A percentile compares a stretch with the other conserved stretches of the same genome.
Evolutionary conservation across 2,797 vertebrate genomes (phyloP).

Genomic region (Tachyglossus aculeatus): DNA sequence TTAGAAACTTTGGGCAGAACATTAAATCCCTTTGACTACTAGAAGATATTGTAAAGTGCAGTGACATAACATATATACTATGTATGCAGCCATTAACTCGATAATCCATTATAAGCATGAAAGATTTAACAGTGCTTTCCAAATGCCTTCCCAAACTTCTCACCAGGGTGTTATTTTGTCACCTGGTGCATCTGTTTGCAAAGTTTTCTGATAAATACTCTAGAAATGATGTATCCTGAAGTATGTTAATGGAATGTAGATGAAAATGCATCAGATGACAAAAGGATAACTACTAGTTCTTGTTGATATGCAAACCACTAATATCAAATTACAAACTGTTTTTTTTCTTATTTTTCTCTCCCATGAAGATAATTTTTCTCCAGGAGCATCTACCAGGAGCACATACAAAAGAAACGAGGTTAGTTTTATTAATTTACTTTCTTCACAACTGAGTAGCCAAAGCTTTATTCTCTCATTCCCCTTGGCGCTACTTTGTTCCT

Average conservation of each 20-base stretch:
- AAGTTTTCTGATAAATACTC: constrained; percentile 17
- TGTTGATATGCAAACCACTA: constrained; percentile 21
- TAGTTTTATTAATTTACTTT: constrained; percentile 80
- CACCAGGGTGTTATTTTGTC: no score
- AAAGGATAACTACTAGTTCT: constrained; percentile 16
- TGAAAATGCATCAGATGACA: constrained; percentile 16
- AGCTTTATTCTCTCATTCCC: constrained; percentile 71
- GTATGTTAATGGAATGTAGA: not conserved
- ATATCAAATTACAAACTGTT: constrained; percentile 4
- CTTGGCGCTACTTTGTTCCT: constrained; percentile 71
- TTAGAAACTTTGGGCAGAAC: no score
- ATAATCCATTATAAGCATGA: no score
- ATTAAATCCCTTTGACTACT: no score
- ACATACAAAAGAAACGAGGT: constrained; percentile 70
- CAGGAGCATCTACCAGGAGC: constrained; percentile 61
- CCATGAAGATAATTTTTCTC: constrained; percentile 64
- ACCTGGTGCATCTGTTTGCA: no score
- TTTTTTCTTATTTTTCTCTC: constrained; percentile 13
- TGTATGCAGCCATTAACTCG: no score
- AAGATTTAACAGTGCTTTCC: no score
- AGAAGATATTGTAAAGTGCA: no score
- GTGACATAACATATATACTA: no score
- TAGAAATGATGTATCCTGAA: not conserved
- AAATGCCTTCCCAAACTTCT: no score
- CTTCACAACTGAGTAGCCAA: constrained; percentile 74